Conservation (phyloP, 2,888 invertebrate species). For the Sarcophaga rosellei region DNA sequence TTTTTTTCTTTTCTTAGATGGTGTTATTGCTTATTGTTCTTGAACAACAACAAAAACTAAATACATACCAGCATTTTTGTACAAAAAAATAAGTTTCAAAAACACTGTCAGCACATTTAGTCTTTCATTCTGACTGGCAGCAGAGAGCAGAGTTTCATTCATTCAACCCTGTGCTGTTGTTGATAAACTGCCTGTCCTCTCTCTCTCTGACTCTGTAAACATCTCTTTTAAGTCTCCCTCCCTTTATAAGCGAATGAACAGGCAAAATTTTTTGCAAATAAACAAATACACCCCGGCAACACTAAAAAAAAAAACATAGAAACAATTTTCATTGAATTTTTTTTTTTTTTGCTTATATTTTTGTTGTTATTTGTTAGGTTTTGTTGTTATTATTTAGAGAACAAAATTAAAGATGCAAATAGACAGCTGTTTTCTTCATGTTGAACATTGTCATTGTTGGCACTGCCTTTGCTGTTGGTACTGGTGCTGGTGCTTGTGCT, state of each 20-base stretch:
- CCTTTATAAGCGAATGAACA: too few species aligned
- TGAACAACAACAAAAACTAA: background rate
- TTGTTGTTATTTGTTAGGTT: background rate
- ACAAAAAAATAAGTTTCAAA: slow-evolving; percentile 20
- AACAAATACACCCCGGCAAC: too few species aligned
- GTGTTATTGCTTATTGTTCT: background rate
- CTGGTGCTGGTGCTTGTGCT: background rate
- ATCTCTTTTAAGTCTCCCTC: too few species aligned
- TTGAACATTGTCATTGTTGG: slow-evolving; percentile 47
- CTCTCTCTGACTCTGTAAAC: too few species aligned
- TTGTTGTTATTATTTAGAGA: background rate
- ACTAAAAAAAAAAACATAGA: too few species aligned
- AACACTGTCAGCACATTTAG: slow-evolving; percentile 48
- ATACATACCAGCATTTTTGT: slow-evolving; percentile 29
- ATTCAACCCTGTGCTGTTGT: too few species aligned
- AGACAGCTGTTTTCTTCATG: slow-evolving; percentile 68
- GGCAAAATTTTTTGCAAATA: too few species aligned
- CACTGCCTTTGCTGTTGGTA: background rate
- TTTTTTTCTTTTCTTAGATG: background rate
- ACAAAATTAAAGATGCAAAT: slow-evolving; percentile 70
- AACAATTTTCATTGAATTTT: too few species aligned
- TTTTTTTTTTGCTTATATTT: background rate
- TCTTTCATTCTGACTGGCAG: background rate
- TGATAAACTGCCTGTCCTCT: too few species aligned
- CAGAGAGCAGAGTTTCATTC: too few species aligned